These are phyloP conservation scores for Antrozous pallidus DNA, from an alignment of 2,797 vertebrate genomes.

Conservation along the genomic window DNA sequence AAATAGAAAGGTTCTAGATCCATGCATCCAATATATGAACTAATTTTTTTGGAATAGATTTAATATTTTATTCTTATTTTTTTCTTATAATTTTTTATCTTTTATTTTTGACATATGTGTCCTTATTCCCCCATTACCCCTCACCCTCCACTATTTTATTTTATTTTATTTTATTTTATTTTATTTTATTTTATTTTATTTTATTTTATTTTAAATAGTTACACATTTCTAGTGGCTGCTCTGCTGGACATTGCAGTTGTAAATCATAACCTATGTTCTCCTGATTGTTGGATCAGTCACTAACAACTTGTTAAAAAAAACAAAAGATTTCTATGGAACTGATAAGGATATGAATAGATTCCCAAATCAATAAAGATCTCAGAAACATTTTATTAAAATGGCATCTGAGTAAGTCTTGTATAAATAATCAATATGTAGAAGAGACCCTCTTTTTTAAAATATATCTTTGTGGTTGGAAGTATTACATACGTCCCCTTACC, in stretches of 20 bases:
- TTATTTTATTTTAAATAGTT: background rate
- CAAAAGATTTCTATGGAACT: background rate
- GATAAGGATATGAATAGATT: background rate
- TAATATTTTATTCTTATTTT: too few species aligned
- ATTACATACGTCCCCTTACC: too few species aligned
- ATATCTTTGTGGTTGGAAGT: too few species aligned
- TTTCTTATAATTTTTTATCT: too few species aligned
- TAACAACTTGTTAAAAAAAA: background rate
- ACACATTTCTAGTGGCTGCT: background rate
- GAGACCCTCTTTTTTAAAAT: background rate
- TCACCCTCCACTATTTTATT: too few species aligned
- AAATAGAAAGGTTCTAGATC: background rate
- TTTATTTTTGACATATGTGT: too few species aligned
- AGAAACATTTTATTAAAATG: conserved; percentile 32
- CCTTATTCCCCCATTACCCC: too few species aligned
- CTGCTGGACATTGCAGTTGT: background rate
- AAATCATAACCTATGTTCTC: background rate
- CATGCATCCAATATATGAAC: background rate
- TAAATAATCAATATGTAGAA: background rate
- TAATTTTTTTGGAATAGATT: background rate
- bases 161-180: too few species aligned
- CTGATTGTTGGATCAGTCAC: background rate
- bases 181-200: background rate
- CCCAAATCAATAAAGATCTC: background rate
- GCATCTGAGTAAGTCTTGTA: background rate